A percentile compares a stretch with the other conserved stretches of the same genome.
Conservation (phyloP, 2,113 vertebrate genomes). For the Rhizomys pruinosus region DNA sequence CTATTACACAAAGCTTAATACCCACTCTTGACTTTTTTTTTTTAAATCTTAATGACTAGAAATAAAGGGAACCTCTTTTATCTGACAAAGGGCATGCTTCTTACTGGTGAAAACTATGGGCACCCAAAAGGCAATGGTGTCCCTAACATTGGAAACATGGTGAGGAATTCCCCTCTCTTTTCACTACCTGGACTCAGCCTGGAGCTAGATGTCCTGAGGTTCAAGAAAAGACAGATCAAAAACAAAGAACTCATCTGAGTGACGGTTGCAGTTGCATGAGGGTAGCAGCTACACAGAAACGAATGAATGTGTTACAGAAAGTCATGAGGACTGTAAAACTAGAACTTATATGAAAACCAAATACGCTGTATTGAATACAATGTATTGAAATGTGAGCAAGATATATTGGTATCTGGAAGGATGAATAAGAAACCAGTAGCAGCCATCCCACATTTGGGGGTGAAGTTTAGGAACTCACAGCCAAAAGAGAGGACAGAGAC, state of each 20-base stretch:
- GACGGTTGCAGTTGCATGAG: not conserved
- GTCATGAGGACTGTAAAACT: constrained; percentile 34
- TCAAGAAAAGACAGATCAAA: constrained; percentile 48
- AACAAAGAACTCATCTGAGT: not conserved
- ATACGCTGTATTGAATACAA: too few species aligned
- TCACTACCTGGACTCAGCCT: not conserved
- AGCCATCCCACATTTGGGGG: not conserved
- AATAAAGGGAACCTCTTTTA: constrained; percentile 32
- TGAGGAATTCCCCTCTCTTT: not conserved
- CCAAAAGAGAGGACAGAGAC: not conserved
- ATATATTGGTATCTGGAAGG: constrained; percentile 3
- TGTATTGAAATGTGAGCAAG: constrained; percentile 18
- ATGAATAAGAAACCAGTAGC: constrained; percentile 45
- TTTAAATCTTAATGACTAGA: not conserved
- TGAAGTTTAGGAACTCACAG: constrained; percentile 10
- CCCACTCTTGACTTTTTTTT: not conserved
- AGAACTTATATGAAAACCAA: constrained; percentile 15
- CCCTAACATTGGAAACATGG: not conserved
- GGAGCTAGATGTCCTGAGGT: constrained; percentile 22
- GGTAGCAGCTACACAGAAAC: constrained; percentile 7
- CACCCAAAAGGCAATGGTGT: not conserved
- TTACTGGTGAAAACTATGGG: constrained; percentile 1
- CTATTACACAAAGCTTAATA: constrained; percentile 52
- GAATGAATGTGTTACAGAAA: constrained; percentile 30
- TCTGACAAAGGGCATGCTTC: not conserved